Conservation (phyloP, 2,888 invertebrate genomes). For the Salticus scenicus region DNA sequence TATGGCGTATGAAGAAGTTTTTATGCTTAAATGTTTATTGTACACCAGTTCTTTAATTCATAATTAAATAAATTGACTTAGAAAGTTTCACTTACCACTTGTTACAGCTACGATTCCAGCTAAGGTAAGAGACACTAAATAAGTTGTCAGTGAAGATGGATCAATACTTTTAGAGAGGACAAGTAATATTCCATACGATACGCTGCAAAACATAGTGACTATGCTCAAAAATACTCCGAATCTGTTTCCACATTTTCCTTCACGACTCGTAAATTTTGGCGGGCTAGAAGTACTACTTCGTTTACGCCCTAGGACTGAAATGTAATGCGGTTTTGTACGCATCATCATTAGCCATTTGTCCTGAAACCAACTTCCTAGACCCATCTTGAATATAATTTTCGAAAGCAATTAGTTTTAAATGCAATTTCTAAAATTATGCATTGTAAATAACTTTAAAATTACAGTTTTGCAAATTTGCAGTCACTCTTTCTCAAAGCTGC, state of each 20-base stretch:
- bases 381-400: conserved; percentile 19
- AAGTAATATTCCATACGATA: conserved; percentile 40
- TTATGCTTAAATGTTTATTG: too few species aligned
- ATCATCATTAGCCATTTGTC: conserved; percentile 59
- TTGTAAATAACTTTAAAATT: too few species aligned
- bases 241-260: background rate
- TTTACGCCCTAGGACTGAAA: conserved; percentile 40
- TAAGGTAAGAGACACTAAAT: conserved; percentile 29
- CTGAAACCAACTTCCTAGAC: conserved; percentile 28
- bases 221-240: conserved; percentile 23
- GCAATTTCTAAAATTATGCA: too few species aligned
- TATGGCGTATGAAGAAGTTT: too few species aligned
- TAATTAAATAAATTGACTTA: too few species aligned
- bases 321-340: conserved; percentile 50
- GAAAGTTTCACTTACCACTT: conserved; percentile 31
- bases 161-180: conserved; percentile 14
- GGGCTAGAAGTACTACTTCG: conserved; percentile 43
- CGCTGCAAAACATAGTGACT: conserved; percentile 37
- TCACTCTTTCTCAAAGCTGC: too few species aligned
- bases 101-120: conserved; percentile 34
- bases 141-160: conserved; percentile 9
- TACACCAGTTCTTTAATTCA: too few species aligned
- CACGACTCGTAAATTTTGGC: conserved; percentile 5
- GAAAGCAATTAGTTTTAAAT: too few species aligned
- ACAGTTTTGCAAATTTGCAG: too few species aligned